Percentiles rank a stretch among this genome's conserved stretches.
These are phyloP conservation scores for Enteromius paludinosus DNA, from an alignment of 2,797 vertebrate genomes.

Conservation along the genomic window DNA sequence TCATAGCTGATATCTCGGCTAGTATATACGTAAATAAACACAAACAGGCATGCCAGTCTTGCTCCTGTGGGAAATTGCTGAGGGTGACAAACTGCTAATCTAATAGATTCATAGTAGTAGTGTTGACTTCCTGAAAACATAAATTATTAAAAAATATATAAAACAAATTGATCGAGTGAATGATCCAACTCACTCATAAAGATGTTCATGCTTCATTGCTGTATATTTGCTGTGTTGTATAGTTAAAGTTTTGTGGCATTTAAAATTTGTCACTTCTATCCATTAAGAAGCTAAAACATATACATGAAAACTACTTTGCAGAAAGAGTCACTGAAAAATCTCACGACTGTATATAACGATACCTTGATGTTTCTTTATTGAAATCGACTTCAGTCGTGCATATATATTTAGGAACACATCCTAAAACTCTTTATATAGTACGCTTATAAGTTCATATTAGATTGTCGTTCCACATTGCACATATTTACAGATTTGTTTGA, in stretches of 20 bases:
- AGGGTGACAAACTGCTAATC: not conserved
- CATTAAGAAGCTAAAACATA: not conserved
- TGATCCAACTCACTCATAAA: not conserved
- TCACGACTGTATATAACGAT: not conserved
- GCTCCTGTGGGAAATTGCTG: slow-evolving; percentile 30
- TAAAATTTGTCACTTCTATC: not conserved
- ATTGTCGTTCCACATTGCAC: not conserved
- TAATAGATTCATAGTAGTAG: not conserved
- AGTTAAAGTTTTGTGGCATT: not conserved
- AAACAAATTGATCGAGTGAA: not conserved
- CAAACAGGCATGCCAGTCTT: slow-evolving; percentile 27
- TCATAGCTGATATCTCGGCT: slow-evolving; percentile 28
- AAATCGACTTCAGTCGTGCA: not conserved
- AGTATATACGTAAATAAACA: slow-evolving; percentile 5
- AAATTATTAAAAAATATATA: not conserved
- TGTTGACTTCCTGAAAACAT: not conserved
- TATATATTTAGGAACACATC: not conserved
- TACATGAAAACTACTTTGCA: not conserved
- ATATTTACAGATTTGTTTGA: slow-evolving; percentile 2
- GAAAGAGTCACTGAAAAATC: not conserved
- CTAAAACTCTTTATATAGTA: not conserved
- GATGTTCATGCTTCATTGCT: not conserved
- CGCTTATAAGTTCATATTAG: not conserved
- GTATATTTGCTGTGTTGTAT: not conserved
- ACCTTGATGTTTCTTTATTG: not conserved